Conservation (phyloP, 1,140 invertebrate genomes). For the Panonychus citri region DNA sequence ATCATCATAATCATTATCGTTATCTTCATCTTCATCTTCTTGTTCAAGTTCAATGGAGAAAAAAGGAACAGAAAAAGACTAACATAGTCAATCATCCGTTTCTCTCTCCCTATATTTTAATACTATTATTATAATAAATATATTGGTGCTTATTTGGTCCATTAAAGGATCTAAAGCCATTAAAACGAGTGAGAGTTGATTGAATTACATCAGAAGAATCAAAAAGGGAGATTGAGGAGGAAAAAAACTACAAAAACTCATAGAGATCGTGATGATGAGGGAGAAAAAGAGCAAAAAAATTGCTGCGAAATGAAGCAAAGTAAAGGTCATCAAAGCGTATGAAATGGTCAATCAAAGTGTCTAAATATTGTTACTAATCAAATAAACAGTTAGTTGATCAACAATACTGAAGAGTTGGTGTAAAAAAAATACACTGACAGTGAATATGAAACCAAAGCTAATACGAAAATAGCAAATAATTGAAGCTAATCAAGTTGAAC, state of each 20-base stretch:
- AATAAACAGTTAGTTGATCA: background rate
- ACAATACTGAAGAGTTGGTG: background rate
- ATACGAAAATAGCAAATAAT: too few relatives aligned
- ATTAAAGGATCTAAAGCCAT: background rate
- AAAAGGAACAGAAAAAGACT: slow-evolving; percentile 4
- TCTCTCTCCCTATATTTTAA: background rate
- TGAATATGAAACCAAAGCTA: too few relatives aligned
- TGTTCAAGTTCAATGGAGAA: too few relatives aligned
- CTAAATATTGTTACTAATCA: background rate
- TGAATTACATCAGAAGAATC: background rate
- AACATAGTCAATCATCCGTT: background rate
- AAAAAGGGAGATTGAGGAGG: too few relatives aligned
- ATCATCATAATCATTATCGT: too few relatives aligned
- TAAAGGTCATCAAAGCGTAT: background rate
- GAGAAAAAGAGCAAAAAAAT: background rate
- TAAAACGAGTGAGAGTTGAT: background rate
- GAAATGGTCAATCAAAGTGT: background rate
- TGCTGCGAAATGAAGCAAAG: background rate
- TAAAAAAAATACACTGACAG: too few relatives aligned
- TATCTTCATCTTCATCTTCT: too few relatives aligned
- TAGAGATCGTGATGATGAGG: too few relatives aligned
- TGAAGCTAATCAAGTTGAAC: too few relatives aligned
- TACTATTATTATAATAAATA: background rate
- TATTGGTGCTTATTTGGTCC: background rate
- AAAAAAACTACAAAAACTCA: too few relatives aligned